phyloP scores from a whole-genome alignment of 2,888 invertebrate species.

The Coelogynopora nodosa region DNA sequence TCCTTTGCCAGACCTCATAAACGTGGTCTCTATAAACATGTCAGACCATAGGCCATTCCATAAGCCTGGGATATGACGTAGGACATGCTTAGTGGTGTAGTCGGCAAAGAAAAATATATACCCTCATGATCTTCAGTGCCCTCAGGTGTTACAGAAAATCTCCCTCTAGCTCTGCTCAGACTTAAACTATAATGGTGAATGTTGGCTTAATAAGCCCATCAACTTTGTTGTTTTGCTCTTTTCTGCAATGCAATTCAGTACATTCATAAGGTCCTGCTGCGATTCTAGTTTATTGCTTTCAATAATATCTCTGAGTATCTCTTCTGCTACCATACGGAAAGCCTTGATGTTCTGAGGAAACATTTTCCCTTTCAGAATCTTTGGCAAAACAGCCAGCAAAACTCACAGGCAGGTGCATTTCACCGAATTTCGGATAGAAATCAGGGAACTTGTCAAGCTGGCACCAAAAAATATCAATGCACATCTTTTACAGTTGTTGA shows the following conservation, averaged over 20 bases:
- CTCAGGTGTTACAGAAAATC: conserved; percentile 49
- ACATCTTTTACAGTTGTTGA: too few relatives aligned
- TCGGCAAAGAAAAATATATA: conserved; percentile 50
- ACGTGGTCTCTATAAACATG: conserved; percentile 51
- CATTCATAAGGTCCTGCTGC: conserved; percentile 48
- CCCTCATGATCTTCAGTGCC: too few relatives aligned
- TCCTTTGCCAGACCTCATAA: conserved; percentile 50
- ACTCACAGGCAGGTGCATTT: too few relatives aligned
- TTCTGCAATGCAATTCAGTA: conserved; percentile 42
- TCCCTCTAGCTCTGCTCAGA: conserved; percentile 49
- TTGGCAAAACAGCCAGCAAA: too few relatives aligned
- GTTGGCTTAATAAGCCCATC: conserved; percentile 49
- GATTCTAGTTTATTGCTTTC: conserved; percentile 44
- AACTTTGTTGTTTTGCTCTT: conserved; percentile 42
- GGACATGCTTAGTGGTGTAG: too few relatives aligned
- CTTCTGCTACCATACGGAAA: conserved; percentile 48
- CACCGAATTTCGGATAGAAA: too few relatives aligned
- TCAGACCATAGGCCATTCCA: conserved; percentile 51
- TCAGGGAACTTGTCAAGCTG: too few relatives aligned
- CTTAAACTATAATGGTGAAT: conserved; percentile 48
- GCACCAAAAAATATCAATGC: too few relatives aligned
- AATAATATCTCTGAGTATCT: conserved; percentile 44
- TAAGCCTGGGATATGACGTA: conserved; percentile 49
- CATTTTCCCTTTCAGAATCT: conserved; percentile 50
- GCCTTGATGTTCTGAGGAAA: conserved; percentile 49